These are phyloP conservation scores for Peromyscus nudipes DNA, from an alignment of 2,797 vertebrate species.

Conservation along the genomic window DNA sequence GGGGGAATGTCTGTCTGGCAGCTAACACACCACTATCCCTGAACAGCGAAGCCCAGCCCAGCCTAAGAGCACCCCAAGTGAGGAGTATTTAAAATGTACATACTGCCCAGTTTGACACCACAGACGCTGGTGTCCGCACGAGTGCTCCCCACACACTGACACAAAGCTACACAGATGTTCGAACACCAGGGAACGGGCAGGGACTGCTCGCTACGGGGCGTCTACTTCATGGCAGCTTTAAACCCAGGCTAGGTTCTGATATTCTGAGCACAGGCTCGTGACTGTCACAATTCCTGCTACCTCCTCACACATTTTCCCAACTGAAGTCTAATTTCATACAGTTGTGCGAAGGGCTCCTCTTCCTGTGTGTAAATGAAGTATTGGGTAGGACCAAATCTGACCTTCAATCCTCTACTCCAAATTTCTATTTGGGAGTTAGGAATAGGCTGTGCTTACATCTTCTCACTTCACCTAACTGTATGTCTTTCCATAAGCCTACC, in stretches of 20 bases:
- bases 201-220: too few species aligned
- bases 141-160: not conserved
- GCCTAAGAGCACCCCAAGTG: not conserved
- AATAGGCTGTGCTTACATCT: not conserved
- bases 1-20: too few species aligned
- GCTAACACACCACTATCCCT: not conserved
- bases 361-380: not conserved
- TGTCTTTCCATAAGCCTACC: not conserved
- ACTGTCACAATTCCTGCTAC: not conserved
- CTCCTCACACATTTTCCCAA: not conserved
- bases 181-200: not conserved
- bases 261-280: not conserved
- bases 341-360: not conserved
- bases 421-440: not conserved
- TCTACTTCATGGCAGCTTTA: not conserved
- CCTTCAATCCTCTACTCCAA: not conserved
- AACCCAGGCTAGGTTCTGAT: not conserved
- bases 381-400: not conserved
- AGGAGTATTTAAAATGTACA: not conserved
- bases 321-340: not conserved
- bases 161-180: not conserved
- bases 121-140: too few species aligned
- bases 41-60: not conserved
- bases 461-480: not conserved
- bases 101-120: not conserved